phyloP scores from a whole-genome alignment of 2,888 invertebrate species.

The Zootermopsis nevadensis region DNA sequence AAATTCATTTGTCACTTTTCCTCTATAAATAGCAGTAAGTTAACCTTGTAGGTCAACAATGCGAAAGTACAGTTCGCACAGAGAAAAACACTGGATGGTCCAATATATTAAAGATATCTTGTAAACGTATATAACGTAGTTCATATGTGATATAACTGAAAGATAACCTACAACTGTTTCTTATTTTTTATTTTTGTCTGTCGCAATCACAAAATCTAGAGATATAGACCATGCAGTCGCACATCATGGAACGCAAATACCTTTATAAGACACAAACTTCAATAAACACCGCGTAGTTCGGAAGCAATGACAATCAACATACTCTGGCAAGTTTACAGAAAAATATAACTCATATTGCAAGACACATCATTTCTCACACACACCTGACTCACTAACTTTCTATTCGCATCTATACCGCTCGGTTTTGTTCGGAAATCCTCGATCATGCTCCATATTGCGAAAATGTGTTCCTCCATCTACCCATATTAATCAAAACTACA shows the following conservation, averaged over 20 bases:
- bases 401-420: slow-evolving; percentile 1
- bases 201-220: slow-evolving; percentile 21
- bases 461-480: background rate
- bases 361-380: slow-evolving; percentile 12
- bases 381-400: slow-evolving; percentile 3
- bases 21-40: slow-evolving; percentile 34
- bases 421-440: background rate
- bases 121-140: background rate
- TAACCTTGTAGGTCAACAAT: slow-evolving; percentile 32
- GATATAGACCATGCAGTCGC: background rate
- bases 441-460: background rate
- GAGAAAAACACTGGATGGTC: background rate
- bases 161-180: background rate
- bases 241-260: background rate
- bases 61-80: background rate
- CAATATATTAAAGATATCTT: background rate
- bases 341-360: background rate
- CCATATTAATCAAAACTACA: background rate
- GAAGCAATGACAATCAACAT: background rate
- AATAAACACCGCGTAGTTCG: background rate
- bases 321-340: background rate
- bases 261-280: background rate
- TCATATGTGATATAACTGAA: background rate
- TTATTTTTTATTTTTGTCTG: background rate
- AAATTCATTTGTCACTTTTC: slow-evolving; percentile 29